A percentile compares a stretch with the other conserved stretches of the same genome.
Evolutionary conservation across 1,140 invertebrate genomes (phyloP).

Genomic region (Habropoda laboriosa): DNA sequence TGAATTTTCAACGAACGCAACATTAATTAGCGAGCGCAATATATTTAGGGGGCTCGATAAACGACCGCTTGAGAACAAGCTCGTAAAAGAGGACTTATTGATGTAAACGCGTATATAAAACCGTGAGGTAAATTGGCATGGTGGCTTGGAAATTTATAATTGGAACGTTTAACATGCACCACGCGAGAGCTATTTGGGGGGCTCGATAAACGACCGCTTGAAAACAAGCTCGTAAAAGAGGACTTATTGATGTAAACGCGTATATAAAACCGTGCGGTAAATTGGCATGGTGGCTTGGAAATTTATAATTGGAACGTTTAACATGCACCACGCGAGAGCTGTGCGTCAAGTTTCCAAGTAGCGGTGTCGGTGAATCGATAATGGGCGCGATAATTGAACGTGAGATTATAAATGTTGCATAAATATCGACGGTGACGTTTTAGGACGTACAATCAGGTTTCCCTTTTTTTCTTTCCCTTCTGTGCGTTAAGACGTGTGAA

Average conservation of each 20-base stretch:
- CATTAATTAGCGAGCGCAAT: slow-evolving; percentile 54
- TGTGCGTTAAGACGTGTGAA: too few species aligned
- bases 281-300: slow-evolving; percentile 9
- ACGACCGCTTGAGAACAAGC: slow-evolving; percentile 6
- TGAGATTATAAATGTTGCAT: neutral
- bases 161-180: slow-evolving; percentile 23
- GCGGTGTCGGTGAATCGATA: neutral
- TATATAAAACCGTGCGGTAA: slow-evolving; percentile 12
- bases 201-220: slow-evolving; percentile 42
- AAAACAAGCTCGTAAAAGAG: slow-evolving; percentile 11
- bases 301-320: slow-evolving; percentile 44
- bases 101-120: slow-evolving; percentile 5
- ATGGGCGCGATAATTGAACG: neutral
- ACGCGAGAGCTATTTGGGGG: too few species aligned
- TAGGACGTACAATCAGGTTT: neutral
- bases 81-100: slow-evolving; percentile 21
- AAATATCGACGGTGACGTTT: neutral
- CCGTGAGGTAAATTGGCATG: slow-evolving; percentile 16
- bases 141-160: slow-evolving; percentile 33
- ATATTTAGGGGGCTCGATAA: slow-evolving; percentile 54
- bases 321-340: neutral
- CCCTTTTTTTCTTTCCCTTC: too few species aligned
- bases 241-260: slow-evolving; percentile 10
- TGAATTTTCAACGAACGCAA: slow-evolving; percentile 55
- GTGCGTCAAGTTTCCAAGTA: neutral